A percentile compares a stretch with the other conserved stretches of the same genome.
Evolutionary conservation across 2,888 invertebrate genomes (phyloP).

Genomic region (Geotrupes spiniger): DNA sequence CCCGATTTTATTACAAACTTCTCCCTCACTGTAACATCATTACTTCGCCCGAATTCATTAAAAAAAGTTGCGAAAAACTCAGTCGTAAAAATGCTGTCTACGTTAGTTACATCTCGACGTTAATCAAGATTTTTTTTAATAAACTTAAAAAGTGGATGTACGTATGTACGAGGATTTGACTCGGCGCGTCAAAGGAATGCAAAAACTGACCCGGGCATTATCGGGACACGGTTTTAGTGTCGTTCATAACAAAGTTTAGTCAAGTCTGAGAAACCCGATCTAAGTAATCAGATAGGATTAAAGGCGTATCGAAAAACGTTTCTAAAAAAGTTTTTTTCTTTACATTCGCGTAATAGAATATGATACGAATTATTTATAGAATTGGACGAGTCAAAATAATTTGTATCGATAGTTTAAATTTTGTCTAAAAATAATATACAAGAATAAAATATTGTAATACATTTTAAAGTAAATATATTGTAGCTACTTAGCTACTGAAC

Average conservation of each 20-base stretch:
- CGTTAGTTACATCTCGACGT: background rate
- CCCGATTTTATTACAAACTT: slow-evolving; percentile 11
- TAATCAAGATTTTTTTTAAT: background rate
- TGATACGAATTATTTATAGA: too few species aligned
- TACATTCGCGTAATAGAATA: slow-evolving; percentile 26
- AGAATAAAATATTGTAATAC: too few species aligned
- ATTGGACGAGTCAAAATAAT: too few species aligned
- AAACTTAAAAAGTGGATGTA: background rate
- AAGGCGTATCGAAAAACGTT: slow-evolving; percentile 35
- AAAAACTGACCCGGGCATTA: slow-evolving; percentile 2
- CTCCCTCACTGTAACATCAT: slow-evolving; percentile 6
- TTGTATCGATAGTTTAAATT: too few species aligned
- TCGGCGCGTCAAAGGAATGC: slow-evolving; percentile 4
- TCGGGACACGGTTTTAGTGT: slow-evolving; percentile 25
- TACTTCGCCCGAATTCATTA: slow-evolving; percentile 1
- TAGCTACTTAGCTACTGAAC: too few species aligned
- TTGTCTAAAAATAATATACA: too few species aligned
- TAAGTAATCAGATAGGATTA: slow-evolving; percentile 38
- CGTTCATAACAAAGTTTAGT: slow-evolving; percentile 28
- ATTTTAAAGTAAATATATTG: too few species aligned
- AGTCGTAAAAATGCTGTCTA: slow-evolving; percentile 1
- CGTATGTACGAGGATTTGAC: too few species aligned
- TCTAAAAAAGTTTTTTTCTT: slow-evolving; percentile 35
- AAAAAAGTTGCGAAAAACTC: background rate
- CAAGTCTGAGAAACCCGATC: slow-evolving; percentile 32